Evolutionary conservation across 2,113 vertebrate species (phyloP).

Genomic region (Alaudala cheleensis): DNA sequence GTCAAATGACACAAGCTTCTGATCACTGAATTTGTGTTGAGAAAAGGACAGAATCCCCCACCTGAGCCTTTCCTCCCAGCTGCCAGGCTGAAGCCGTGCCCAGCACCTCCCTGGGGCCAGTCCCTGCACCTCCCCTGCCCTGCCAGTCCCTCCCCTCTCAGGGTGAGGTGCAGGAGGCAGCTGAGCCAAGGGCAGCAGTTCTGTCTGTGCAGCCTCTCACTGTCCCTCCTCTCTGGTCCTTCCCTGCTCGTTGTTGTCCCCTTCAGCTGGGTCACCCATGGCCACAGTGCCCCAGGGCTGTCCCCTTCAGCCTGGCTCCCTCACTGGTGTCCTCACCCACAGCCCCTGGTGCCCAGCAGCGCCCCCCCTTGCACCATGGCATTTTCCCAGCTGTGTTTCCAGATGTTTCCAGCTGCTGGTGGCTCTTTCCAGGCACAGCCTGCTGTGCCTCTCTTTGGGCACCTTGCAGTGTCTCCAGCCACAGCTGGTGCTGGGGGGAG

Average conservation of each 20-base stretch:
- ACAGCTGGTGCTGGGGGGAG: neutral
- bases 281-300: rapidly evolving
- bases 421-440: neutral
- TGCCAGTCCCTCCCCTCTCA: rapidly evolving
- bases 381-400: neutral
- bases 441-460: neutral
- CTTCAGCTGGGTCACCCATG: rapidly evolving
- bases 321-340: neutral
- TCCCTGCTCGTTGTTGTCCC: neutral
- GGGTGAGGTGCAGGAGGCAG: neutral
- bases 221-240: rapidly evolving
- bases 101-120: rapidly evolving
- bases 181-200: rapidly evolving
- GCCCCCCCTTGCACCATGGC: rapidly evolving
- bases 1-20: neutral
- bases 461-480: neutral
- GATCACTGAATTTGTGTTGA: neutral
- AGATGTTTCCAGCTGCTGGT: neutral
- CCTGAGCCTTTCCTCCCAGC: rapidly evolving
- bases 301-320: neutral
- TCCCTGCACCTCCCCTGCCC: rapidly evolving
- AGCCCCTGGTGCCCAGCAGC: rapidly evolving
- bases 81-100: rapidly evolving
- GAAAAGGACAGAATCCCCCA: neutral
- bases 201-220: neutral